These are phyloP conservation scores for Polyergus mexicanus DNA, from an alignment of 1,140 invertebrate species.

Conservation along the genomic window DNA sequence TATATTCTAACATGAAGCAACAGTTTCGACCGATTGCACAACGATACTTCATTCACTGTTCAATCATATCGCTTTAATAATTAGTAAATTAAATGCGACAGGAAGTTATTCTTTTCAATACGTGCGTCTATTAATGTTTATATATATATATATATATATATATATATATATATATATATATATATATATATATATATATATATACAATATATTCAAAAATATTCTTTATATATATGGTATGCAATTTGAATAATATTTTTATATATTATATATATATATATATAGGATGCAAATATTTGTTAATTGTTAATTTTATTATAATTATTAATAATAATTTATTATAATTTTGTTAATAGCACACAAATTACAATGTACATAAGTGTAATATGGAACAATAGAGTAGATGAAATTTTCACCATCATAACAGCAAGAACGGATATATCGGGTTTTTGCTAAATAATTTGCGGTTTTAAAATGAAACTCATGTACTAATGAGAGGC, in stretches of 20 bases:
- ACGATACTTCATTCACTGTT: constrained; percentile 25
- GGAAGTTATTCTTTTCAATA: not conserved
- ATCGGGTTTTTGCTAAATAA: not conserved
- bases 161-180: too few relatives aligned
- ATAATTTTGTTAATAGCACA: not conserved
- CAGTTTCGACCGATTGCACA: constrained; percentile 15
- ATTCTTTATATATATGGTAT: not conserved
- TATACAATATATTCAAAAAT: constrained; percentile 1
- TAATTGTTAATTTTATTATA: not conserved
- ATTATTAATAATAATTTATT: not conserved
- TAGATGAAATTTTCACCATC: not conserved
- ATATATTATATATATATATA: not conserved
- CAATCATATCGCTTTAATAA: constrained; percentile 32
- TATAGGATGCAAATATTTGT: not conserved
- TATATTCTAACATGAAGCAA: constrained; percentile 25
- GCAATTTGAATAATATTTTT: not conserved
- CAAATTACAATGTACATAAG: not conserved
- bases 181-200: too few relatives aligned
- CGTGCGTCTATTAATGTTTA: not conserved
- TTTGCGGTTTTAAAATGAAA: not conserved
- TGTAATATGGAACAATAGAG: not conserved
- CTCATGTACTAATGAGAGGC: not conserved
- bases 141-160: too few relatives aligned
- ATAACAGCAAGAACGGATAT: not conserved
- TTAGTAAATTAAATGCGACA: constrained; percentile 15